A percentile compares a stretch with the other conserved stretches of the same genome.
phyloP scores from a whole-genome alignment of 2,797 vertebrate species.

The Nyctalus aviator region DNA sequence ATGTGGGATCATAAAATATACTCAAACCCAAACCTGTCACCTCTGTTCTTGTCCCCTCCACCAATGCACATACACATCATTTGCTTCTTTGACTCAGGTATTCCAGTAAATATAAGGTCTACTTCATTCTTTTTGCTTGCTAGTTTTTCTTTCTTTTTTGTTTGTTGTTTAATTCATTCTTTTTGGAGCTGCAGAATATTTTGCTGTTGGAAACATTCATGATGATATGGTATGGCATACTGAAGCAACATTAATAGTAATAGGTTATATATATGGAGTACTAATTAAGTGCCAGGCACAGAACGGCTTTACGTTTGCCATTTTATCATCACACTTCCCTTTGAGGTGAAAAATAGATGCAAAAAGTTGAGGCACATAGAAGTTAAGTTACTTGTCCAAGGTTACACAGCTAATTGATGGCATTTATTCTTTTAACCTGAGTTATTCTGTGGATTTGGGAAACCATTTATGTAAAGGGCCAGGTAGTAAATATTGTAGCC shows the following conservation, averaged over 20 bases:
- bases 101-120: constrained; percentile 31
- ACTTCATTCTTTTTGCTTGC: background rate
- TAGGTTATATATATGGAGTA: background rate
- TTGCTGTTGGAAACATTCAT: constrained; percentile 23
- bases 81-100: constrained; percentile 1
- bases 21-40: background rate
- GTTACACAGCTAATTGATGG: background rate
- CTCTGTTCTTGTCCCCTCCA: background rate
- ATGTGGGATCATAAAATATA: background rate
- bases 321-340: background rate
- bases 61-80: background rate
- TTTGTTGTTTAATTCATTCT: background rate
- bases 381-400: background rate
- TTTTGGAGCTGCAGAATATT: constrained; percentile 19
- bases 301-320: background rate
- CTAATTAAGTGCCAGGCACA: background rate
- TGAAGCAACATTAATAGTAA: background rate
- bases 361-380: background rate
- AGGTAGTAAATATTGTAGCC: background rate
- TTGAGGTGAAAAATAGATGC: background rate
- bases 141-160: background rate
- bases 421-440: constrained; percentile 32
- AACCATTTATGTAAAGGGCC: background rate
- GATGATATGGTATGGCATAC: background rate
- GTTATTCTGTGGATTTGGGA: background rate